These are phyloP conservation scores for Trichonephila clavata DNA, from an alignment of 1,140 invertebrate species.

Conservation along the genomic window DNA sequence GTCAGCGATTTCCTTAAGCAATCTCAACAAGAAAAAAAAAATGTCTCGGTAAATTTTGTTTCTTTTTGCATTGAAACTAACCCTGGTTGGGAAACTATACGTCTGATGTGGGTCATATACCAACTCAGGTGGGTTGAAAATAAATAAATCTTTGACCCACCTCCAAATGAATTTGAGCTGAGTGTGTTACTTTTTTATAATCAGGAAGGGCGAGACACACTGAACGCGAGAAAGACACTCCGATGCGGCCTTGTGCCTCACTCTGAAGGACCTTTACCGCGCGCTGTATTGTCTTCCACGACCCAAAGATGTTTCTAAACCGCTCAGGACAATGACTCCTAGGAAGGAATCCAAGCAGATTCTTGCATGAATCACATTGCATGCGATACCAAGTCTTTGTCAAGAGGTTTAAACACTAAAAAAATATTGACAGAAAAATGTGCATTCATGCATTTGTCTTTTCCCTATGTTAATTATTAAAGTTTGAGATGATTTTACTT, in stretches of 20 bases:
- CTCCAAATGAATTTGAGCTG: conserved; percentile 6
- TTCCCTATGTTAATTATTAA: no score
- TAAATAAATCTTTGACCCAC: neutral
- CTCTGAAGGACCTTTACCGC: neutral
- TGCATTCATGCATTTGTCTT: no score
- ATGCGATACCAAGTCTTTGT: no score
- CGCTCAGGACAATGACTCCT: neutral
- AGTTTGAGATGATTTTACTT: no score
- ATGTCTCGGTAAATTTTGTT: neutral
- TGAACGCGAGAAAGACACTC: neutral
- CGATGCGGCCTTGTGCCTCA: neutral
- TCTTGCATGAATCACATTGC: no score
- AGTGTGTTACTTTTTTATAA: neutral
- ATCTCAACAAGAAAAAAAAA: neutral
- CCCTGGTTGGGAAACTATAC: neutral
- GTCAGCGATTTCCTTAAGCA: no score
- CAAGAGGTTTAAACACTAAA: no score
- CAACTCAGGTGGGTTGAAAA: neutral
- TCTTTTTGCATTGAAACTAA: neutral
- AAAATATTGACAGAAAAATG: no score
- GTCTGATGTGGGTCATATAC: neutral
- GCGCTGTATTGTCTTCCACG: neutral
- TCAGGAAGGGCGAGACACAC: neutral
- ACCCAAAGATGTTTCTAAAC: neutral
- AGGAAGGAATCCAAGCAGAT: neutral